Conservation (phyloP, 2,797 vertebrate species). For the Sebastes flavidus region DNA sequence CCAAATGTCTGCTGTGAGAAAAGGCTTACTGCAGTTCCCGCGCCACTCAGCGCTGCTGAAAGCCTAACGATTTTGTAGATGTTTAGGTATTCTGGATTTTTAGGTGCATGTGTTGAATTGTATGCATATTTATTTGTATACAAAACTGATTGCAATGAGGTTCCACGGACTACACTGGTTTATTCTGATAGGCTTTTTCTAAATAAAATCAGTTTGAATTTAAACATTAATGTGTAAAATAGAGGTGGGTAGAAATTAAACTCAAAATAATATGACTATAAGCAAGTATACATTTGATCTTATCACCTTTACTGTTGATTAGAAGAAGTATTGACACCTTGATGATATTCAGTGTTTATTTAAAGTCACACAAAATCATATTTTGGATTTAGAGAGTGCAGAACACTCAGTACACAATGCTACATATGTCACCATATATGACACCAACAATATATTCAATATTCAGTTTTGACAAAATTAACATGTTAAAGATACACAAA, state of each 20-base stretch:
- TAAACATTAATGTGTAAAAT: background rate
- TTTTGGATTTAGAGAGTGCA: background rate
- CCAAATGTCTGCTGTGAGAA: too few relatives aligned
- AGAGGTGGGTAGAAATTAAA: background rate
- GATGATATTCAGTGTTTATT: background rate
- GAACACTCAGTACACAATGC: background rate
- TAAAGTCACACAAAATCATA: background rate
- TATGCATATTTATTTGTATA: background rate
- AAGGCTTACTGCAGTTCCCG: background rate
- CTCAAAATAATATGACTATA: background rate
- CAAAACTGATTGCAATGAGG: background rate
- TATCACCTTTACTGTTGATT: background rate
- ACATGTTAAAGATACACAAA: background rate
- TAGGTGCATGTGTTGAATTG: background rate
- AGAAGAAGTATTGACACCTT: background rate
- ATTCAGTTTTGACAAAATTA: background rate
- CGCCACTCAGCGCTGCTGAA: background rate
- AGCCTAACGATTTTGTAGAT: background rate
- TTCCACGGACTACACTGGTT: background rate
- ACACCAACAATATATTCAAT: background rate
- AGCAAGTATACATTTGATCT: background rate
- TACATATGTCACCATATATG: background rate
- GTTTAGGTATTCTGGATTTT: background rate
- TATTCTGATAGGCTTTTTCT: background rate
- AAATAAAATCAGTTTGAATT: background rate